phyloP scores from a whole-genome alignment of 2,113 vertebrate genomes.

The Bambusicola thoracicus region DNA sequence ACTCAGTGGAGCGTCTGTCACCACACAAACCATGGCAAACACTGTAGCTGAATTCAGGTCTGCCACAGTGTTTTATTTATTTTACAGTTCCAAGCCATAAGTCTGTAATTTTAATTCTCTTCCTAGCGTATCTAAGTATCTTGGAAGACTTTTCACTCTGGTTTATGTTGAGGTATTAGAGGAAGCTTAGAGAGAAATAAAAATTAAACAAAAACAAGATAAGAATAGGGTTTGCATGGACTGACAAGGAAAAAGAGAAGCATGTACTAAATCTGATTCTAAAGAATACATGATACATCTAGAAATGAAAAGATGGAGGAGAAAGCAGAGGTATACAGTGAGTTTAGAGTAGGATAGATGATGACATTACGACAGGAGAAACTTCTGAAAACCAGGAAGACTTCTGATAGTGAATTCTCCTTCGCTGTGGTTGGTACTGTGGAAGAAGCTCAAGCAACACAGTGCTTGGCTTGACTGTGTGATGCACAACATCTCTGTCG shows the following conservation, averaged over 20 bases:
- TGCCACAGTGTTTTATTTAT: neutral
- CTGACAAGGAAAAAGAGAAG: neutral
- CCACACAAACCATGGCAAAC: neutral
- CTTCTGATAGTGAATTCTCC: neutral
- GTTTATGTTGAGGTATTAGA: neutral
- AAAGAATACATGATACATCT: neutral
- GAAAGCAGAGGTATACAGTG: neutral
- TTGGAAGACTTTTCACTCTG: neutral
- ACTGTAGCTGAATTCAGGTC: neutral
- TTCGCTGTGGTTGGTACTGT: neutral
- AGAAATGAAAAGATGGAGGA: neutral
- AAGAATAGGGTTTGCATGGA: neutral
- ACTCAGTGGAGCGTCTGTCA: neutral
- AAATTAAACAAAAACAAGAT: neutral
- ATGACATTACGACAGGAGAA: neutral
- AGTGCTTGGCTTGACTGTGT: neutral
- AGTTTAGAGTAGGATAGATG: neutral
- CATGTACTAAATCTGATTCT: neutral
- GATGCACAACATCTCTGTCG: fast-evolving
- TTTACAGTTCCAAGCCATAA: neutral
- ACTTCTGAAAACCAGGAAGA: neutral
- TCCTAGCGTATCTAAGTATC: neutral
- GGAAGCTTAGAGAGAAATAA: neutral
- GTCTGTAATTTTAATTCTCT: neutral
- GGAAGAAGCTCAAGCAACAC: neutral